phyloP scores from a whole-genome alignment of 1,140 invertebrate species.

The Cotesia chilonis region DNA sequence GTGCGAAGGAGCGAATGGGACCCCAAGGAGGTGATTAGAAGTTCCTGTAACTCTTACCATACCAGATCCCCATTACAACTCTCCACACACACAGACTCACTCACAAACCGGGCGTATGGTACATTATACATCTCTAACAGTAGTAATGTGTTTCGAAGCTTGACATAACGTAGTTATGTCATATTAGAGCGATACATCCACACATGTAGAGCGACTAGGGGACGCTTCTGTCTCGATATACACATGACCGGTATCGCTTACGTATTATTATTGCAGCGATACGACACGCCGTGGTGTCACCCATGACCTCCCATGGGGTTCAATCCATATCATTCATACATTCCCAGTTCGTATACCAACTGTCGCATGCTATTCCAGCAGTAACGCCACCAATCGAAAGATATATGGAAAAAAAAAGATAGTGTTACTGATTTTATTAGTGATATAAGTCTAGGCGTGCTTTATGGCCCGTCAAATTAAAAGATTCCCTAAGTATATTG shows the following conservation, averaged over 20 bases:
- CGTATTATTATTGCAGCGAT: constrained; percentile 66
- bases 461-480: constrained; percentile 68
- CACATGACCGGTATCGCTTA: constrained; percentile 55
- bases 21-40: constrained; percentile 55
- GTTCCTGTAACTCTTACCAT: constrained; percentile 10
- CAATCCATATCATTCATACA: constrained; percentile 56
- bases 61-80: constrained; percentile 17
- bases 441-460: constrained; percentile 54
- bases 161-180: constrained; percentile 36
- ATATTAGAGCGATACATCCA: constrained; percentile 23
- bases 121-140: constrained; percentile 7
- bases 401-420: constrained; percentile 44
- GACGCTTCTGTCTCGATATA: neutral
- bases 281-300: constrained; percentile 63
- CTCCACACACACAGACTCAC: neutral
- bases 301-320: constrained; percentile 62
- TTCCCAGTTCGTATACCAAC: constrained; percentile 36
- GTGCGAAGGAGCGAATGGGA: constrained; percentile 51
- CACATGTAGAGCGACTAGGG: neutral
- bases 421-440: no score
- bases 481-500: constrained; percentile 58
- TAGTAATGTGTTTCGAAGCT: constrained; percentile 18
- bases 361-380: constrained; percentile 29
- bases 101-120: neutral
- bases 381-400: constrained; percentile 23